Base-by-base conservation (phyloP, 92 coral and sea anemone species). In the Virgularia gustaviana region DNA sequence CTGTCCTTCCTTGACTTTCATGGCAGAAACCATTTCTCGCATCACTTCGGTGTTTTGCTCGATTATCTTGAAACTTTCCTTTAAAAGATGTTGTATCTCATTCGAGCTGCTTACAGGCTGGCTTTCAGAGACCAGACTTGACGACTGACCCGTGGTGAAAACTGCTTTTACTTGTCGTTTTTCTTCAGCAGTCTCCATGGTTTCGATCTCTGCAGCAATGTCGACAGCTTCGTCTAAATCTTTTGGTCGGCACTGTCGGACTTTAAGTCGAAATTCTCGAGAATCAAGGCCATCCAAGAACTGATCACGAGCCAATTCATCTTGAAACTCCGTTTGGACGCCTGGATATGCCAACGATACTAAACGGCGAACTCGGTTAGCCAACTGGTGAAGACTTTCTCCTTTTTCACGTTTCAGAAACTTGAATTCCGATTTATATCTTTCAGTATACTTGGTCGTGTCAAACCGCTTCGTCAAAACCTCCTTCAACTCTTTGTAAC, bases 201-300 rank as follows among this genome's bases (percentile, higher is more conserved):
- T 79, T 57, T 72, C 37, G 15, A 80, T 36, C n/a, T 80, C 65
- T 30, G 33, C 31, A 3, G 80, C 49, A 0, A 29, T 62, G 45
- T 52, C 36, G 60, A 72, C 54, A 2, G 54, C 54, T 2, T 79
- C 67, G 39, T 38, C 49, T 9, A 38, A 36, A 9, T 29, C 31
- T 29, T 25, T 22, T 20, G 62, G 80, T n/a, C 29, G 38, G 32
- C 4, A 33, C 29, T 75, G 59, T 28, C 74, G 63, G 2, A 75
- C 47, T 39, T 66, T 44, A 20, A 78, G 19, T n/a, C 62, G 47
- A 0, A 63, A 31, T 12, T 63, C 62, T 0, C 34, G 41, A 13
- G 51, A 62, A 19, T 27, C 59, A 41, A 73, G 77, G 31, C 72
- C 80, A 35, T 79, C 66, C 27, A 79, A 39, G 6, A 79, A 73